phyloP scores from a whole-genome alignment of 2,888 invertebrate genomes.

The Neocrepidodera transversa region DNA sequence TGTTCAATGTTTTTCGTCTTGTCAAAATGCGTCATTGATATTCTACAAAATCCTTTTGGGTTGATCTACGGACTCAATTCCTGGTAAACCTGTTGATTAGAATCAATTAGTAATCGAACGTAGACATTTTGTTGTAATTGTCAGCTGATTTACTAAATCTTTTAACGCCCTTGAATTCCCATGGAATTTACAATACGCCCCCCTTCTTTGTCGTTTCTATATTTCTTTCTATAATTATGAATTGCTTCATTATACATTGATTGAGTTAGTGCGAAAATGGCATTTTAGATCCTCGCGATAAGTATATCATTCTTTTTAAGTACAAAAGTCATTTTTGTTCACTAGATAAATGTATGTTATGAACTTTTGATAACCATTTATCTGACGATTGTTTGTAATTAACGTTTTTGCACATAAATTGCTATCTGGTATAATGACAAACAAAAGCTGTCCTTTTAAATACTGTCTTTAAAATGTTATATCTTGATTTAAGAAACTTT shows the following conservation, averaged over 20 bases:
- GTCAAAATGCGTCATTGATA: slow-evolving; percentile 58
- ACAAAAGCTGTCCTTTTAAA: neutral
- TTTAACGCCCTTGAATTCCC: slow-evolving; percentile 46
- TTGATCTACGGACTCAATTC: slow-evolving; percentile 34
- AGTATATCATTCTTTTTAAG: slow-evolving; percentile 4
- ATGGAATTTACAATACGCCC: slow-evolving; percentile 44
- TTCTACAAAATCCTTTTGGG: slow-evolving; percentile 42
- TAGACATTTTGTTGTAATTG: slow-evolving; percentile 31
- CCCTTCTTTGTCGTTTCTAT: slow-evolving; percentile 45
- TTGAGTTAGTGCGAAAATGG: slow-evolving; percentile 23
- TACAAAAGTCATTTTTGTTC: slow-evolving; percentile 8
- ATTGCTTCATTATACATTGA: slow-evolving; percentile 19
- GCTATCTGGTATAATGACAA: neutral
- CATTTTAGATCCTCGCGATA: slow-evolving; percentile 13
- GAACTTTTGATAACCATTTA: slow-evolving; percentile 23
- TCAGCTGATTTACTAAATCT: slow-evolving; percentile 41
- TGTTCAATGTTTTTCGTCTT: slow-evolving; percentile 55
- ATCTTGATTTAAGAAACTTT: too few relatives aligned
- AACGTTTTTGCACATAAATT: slow-evolving; percentile 10
- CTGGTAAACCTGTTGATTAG: slow-evolving; percentile 43
- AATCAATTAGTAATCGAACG: slow-evolving; percentile 32
- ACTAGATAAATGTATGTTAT: slow-evolving; percentile 31
- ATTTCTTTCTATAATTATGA: slow-evolving; percentile 28
- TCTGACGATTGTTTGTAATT: slow-evolving; percentile 1
- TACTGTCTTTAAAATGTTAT: neutral